A percentile compares a stretch with the other conserved stretches of the same genome.
phyloP scores from a whole-genome alignment of 1,140 invertebrate genomes.

The Leptopilina boulardi region DNA sequence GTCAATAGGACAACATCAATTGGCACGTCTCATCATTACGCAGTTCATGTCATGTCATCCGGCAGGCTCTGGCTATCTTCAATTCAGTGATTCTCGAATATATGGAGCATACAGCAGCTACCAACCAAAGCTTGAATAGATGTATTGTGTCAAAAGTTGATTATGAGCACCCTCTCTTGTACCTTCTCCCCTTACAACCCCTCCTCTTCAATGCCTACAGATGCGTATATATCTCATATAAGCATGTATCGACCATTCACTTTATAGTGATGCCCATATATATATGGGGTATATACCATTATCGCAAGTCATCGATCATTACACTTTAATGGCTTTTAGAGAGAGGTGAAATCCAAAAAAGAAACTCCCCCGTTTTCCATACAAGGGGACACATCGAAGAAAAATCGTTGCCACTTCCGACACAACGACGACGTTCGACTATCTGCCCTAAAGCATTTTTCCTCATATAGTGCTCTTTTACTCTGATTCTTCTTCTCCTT shows the following conservation, averaged over 20 bases:
- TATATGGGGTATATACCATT: conserved; percentile 49
- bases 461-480: conserved; percentile 48
- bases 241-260: conserved; percentile 37
- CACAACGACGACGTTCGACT: conserved; percentile 44
- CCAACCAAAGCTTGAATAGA: neutral
- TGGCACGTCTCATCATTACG: conserved; percentile 22
- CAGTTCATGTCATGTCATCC: conserved; percentile 10
- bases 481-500: conserved; percentile 44
- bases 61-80: conserved; percentile 15
- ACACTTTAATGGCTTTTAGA: conserved; percentile 63
- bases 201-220: neutral
- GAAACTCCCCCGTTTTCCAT: conserved; percentile 49
- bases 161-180: conserved; percentile 14
- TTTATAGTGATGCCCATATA: conserved; percentile 47
- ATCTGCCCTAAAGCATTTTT: conserved; percentile 46
- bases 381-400: conserved; percentile 62
- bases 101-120: conserved; percentile 9
- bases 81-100: conserved; percentile 22
- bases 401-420: conserved; percentile 68
- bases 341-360: conserved; percentile 48
- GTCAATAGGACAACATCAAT: conserved; percentile 28
- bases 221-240: conserved; percentile 5
- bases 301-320: conserved; percentile 69
- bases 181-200: too few relatives aligned
- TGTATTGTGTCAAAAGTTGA: conserved; percentile 17